A percentile compares a stretch with the other conserved stretches of the same genome.
Evolutionary conservation across 2,797 vertebrate genomes (phyloP).

Genomic region (Valencia hispanica): DNA sequence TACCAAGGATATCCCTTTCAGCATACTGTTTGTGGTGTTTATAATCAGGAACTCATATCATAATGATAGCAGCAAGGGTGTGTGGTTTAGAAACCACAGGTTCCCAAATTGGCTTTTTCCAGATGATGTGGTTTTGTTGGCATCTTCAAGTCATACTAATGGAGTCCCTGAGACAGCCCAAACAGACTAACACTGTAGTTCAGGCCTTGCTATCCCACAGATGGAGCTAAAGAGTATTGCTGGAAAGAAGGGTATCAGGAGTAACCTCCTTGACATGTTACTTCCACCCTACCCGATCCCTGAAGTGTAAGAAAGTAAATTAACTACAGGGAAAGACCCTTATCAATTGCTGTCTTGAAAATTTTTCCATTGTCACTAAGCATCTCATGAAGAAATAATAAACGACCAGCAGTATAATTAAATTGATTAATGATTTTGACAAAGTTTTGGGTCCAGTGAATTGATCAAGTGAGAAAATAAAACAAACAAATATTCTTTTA

Average conservation of each 20-base stretch:
- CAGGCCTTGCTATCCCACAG: neutral
- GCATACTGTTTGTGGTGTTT: neutral
- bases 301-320: conserved; percentile 5
- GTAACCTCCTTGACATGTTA: neutral
- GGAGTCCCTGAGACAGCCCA: neutral
- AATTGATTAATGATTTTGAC: conserved; percentile 13
- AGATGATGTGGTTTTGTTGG: neutral
- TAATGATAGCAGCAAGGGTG: neutral
- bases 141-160: neutral
- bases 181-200: neutral
- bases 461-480: neutral
- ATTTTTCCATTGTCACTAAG: conserved; percentile 3
- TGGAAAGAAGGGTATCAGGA: neutral
- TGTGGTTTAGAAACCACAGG: neutral
- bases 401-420: neutral
- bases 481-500: too few relatives aligned
- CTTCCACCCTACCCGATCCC: neutral
- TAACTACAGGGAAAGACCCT: conserved; percentile 26
- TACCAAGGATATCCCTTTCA: neutral
- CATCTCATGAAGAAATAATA: conserved; percentile 8
- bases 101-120: neutral
- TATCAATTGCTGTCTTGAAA: conserved; percentile 11
- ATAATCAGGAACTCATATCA: neutral
- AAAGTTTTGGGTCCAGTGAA: neutral
- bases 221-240: neutral